A percentile compares a stretch with the other conserved stretches of the same genome.
These are phyloP conservation scores for Drosophila macrospina DNA, from an alignment of 2,888 invertebrate genomes.

Conservation along the genomic window DNA sequence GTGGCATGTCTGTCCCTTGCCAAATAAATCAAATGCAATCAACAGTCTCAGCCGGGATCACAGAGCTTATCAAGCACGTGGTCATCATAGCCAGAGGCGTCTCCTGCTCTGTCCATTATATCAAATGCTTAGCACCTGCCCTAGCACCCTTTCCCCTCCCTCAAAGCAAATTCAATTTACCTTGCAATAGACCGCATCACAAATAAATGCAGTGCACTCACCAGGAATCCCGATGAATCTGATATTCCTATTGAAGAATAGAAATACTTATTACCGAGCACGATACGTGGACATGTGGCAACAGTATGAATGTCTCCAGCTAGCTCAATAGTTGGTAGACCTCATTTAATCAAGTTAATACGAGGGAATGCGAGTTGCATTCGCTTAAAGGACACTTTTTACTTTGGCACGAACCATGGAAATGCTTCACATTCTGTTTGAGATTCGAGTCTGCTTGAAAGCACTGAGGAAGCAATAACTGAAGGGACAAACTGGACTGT, in stretches of 20 bases:
- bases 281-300: not conserved
- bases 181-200: slow-evolving; percentile 47
- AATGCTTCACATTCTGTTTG: not conserved
- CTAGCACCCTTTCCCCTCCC: not conserved
- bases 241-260: slow-evolving; percentile 3
- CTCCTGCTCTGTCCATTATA: slow-evolving; percentile 45
- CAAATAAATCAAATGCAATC: slow-evolving; percentile 81
- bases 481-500: not conserved
- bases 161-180: slow-evolving; percentile 74
- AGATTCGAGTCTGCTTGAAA: not conserved
- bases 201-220: slow-evolving; percentile 37
- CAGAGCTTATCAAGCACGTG: slow-evolving; percentile 55
- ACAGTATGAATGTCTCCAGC: not conserved
- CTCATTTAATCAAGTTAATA: not conserved
- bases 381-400: not conserved
- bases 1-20: slow-evolving; percentile 75
- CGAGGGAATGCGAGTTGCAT: not conserved
- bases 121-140: slow-evolving; percentile 46
- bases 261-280: slow-evolving; percentile 4
- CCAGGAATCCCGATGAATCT: slow-evolving; percentile 19
- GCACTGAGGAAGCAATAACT: not conserved
- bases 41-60: slow-evolving; percentile 58
- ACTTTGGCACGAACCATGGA: not conserved
- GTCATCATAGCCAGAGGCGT: slow-evolving; percentile 13
- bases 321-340: not conserved